phyloP scores from a whole-genome alignment of 2,888 invertebrate genomes.

The Dusona sp. region DNA sequence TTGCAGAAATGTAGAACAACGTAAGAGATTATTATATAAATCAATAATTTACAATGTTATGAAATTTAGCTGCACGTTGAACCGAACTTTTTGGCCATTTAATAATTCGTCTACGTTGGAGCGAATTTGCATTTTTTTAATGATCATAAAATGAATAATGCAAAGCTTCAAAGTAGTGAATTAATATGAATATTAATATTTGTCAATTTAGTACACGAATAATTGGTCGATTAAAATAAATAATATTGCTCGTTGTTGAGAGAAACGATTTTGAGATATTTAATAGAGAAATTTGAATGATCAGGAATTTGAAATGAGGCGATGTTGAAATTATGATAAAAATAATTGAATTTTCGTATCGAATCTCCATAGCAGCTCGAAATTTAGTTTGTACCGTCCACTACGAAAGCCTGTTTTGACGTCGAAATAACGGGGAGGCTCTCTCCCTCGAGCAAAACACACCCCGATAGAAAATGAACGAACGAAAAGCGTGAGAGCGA shows the following conservation, averaged over 20 bases:
- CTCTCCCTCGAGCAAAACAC: constrained; percentile 50
- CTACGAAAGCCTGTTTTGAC: constrained; percentile 49
- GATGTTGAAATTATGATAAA: neutral
- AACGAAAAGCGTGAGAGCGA: constrained; percentile 17
- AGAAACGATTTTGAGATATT: neutral
- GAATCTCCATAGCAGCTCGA: constrained; percentile 2
- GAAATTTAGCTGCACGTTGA: neutral
- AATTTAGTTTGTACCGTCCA: constrained; percentile 13
- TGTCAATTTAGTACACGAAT: neutral
- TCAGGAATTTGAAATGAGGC: neutral
- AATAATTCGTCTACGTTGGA: neutral
- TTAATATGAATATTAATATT: neutral
- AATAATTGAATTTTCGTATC: constrained; percentile 15
- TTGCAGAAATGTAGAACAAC: neutral
- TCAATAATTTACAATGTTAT: neutral
- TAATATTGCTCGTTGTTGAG: neutral
- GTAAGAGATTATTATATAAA: no score
- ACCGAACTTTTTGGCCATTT: neutral
- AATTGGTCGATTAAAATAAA: neutral
- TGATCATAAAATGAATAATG: neutral
- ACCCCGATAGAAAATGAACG: constrained; percentile 67
- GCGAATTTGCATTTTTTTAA: neutral
- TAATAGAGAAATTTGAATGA: neutral
- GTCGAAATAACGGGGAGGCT: constrained; percentile 59
- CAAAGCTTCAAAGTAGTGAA: neutral